Conservation (phyloP, 2,797 vertebrate genomes). For the Prionace glauca region DNA sequence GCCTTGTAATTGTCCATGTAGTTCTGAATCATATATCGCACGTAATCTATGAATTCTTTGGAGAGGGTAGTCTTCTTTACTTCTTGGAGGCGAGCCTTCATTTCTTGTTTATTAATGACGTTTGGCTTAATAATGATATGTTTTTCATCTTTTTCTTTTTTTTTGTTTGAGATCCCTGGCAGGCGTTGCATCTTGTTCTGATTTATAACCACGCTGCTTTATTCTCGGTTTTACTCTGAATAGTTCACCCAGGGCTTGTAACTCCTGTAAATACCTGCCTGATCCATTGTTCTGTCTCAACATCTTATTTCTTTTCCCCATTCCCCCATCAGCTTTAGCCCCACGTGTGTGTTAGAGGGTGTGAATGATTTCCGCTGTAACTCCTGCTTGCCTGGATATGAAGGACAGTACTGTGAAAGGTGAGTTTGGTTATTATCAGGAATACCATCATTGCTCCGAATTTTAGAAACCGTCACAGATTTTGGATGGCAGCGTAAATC, state of each 20-base stretch:
- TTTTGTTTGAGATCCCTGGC: neutral
- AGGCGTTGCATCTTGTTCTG: neutral
- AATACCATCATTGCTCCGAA: neutral
- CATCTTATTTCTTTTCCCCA: slow-evolving; percentile 38
- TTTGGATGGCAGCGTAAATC: neutral
- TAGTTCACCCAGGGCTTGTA: neutral
- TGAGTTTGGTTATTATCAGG: slow-evolving; percentile 43
- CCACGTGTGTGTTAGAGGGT: slow-evolving; percentile 73
- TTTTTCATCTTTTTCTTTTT: too few relatives aligned
- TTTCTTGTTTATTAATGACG: slow-evolving; percentile 75
- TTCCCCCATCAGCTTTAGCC: slow-evolving; percentile 71
- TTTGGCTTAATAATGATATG: slow-evolving; percentile 63
- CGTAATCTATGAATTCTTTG: slow-evolving; percentile 73
- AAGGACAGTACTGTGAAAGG: slow-evolving; percentile 85
- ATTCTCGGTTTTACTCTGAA: neutral
- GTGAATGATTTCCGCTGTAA: slow-evolving; percentile 68
- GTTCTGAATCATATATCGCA: slow-evolving; percentile 76
- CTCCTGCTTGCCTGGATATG: slow-evolving; percentile 74
- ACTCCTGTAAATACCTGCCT: neutral
- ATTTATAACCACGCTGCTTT: neutral
- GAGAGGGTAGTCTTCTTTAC: slow-evolving; percentile 71
- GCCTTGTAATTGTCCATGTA: slow-evolving; percentile 84
- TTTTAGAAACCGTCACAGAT: neutral
- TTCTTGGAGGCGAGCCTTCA: slow-evolving; percentile 67
- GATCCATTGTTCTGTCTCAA: neutral